Evolutionary conservation across 1,140 invertebrate genomes (phyloP), one percentile per base, ranked within the genome.

Genomic region (Mamestra configurata): DNA sequence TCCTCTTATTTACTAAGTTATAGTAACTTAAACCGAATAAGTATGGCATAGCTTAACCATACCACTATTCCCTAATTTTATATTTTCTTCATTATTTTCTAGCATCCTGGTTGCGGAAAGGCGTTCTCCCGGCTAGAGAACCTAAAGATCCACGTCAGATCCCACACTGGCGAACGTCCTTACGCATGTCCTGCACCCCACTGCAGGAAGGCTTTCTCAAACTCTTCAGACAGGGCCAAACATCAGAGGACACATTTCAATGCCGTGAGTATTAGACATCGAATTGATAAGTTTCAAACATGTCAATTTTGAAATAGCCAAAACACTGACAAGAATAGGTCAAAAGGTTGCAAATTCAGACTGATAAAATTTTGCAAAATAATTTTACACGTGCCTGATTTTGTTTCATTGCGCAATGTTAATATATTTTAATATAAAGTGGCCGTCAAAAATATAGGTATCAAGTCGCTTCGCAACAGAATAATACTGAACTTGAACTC

Each of bases 201-300:
- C 35, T 99, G 99, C 90, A 95, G 96, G 15, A 99, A 99, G 93
- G 98, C 98, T 13, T 99, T 99, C 95, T 99, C 98, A 86, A 99
- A 99, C 95, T 99, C 98, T 79, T 99, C 98, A 0, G 99, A 99
- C 92, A 95, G 99, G 70, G 98, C 99, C 0, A 99, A 99, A 95
- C 99, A 99, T 95, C 98, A 99, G 94, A 95, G 98, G 82, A 99
- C 99, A 4, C 99, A 99, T 95, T 98, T 98, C 86, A 98, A 99
- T 91, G 98, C 98, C 90, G 98, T 99, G 96, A 97, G 96, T 93
- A 80, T 72, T 66, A 22, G 51, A 53, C 5, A 53, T 22, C 6
- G 18, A 49, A 49, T n/a, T n/a, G n/a, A n/a, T n/a, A n/a, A n/a
- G n/a, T n/a, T n/a, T n/a, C n/a, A n/a, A n/a, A n/a, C n/a, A n/a